phyloP scores from a whole-genome alignment of 2,888 invertebrate species.

The Apamea epomidion region DNA sequence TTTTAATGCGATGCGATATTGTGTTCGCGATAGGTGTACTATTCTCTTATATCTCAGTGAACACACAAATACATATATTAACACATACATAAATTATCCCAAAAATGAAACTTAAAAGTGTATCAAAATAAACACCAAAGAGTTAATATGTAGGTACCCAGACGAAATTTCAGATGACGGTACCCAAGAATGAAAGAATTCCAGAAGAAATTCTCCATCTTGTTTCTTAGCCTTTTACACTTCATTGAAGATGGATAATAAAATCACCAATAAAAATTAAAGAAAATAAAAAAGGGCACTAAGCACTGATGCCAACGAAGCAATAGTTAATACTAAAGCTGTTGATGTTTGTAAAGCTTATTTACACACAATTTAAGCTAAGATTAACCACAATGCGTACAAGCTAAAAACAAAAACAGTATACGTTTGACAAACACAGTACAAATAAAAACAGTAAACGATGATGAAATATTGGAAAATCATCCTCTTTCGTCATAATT shows the following conservation, averaged over 20 bases:
- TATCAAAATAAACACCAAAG: not conserved
- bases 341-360: not conserved
- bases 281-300: not conserved
- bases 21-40: not conserved
- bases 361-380: not conserved
- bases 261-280: no score
- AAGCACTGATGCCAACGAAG: conserved; percentile 14
- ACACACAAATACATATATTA: not conserved
- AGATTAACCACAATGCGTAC: conserved; percentile 10
- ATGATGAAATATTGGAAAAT: conserved; percentile 12
- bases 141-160: conserved; percentile 24
- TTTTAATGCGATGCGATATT: not conserved
- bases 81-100: not conserved
- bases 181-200: conserved; percentile 9
- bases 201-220: conserved; percentile 17
- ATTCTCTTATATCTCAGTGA: not conserved
- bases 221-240: conserved; percentile 6
- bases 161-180: not conserved
- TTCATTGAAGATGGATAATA: not conserved
- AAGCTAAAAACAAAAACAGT: conserved; percentile 19
- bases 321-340: conserved; percentile 9
- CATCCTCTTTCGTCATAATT: conserved; percentile 8
- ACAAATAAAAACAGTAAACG: not conserved
- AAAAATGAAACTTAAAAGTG: not conserved
- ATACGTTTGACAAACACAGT: not conserved